Evolutionary conservation across 2,113 vertebrate genomes (phyloP).

Genomic region (Rhegmatorhina hoffmannsi): DNA sequence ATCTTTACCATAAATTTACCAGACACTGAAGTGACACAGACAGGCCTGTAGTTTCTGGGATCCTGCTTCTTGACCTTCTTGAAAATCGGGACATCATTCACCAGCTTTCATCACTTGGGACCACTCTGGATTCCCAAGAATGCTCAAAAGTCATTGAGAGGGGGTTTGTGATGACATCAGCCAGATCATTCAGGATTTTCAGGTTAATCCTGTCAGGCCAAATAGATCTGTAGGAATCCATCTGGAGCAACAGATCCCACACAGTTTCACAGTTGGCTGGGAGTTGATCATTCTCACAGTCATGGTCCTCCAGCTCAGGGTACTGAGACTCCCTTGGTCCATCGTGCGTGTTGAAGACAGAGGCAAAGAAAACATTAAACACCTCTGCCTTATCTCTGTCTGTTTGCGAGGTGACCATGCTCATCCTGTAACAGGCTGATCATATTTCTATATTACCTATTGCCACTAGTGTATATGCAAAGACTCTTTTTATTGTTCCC

Average conservation of each 20-base stretch:
- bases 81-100: not conserved
- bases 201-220: not conserved
- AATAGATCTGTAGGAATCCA: not conserved
- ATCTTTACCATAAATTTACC: too few species aligned
- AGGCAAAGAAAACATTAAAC: too few species aligned
- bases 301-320: too few species aligned
- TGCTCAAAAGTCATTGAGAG: not conserved
- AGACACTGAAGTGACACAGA: not conserved
- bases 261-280: not conserved
- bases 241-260: not conserved
- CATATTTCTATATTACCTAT: too few species aligned
- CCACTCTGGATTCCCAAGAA: not conserved
- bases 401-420: too few species aligned
- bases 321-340: too few species aligned
- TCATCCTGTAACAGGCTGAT: too few species aligned
- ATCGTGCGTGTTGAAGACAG: too few species aligned
- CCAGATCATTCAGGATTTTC: not conserved
- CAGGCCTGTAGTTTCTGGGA: not conserved
- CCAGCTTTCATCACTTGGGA: not conserved
- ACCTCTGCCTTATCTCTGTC: too few species aligned
- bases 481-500: too few species aligned
- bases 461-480: too few species aligned
- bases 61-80: not conserved
- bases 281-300: not conserved
- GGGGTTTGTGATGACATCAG: not conserved